Conservation (phyloP, 2,888 invertebrate genomes). For the Synanthedon andrenaeformis region DNA sequence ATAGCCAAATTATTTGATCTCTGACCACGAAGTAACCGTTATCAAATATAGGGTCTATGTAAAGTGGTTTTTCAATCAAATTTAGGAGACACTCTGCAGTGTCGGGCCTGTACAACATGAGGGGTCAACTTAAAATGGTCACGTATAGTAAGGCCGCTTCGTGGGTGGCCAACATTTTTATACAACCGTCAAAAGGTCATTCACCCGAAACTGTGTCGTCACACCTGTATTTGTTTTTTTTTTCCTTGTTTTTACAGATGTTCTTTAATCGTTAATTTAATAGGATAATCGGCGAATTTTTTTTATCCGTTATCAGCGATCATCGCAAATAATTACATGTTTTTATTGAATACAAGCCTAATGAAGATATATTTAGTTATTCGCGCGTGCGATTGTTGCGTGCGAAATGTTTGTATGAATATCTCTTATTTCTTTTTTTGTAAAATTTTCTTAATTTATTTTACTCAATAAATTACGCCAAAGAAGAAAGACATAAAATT, state of each 20-base stretch:
- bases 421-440: no score
- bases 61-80: background rate
- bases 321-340: no score
- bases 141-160: constrained; percentile 17
- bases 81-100: background rate
- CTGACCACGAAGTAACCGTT: no score
- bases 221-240: constrained; percentile 37
- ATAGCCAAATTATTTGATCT: no score
- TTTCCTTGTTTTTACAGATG: constrained; percentile 33
- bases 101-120: background rate
- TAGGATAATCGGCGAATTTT: background rate
- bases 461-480: no score
- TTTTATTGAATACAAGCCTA: no score
- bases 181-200: constrained; percentile 56
- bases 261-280: constrained; percentile 8
- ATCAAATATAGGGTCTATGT: background rate
- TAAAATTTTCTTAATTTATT: no score
- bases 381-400: no score
- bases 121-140: background rate
- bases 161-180: constrained; percentile 62
- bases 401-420: no score
- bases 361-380: no score
- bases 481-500: no score
- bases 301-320: background rate
- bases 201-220: constrained; percentile 30